Evolutionary conservation across 2,113 vertebrate genomes (phyloP).

Genomic region (Nerophis lumbriciformis): DNA sequence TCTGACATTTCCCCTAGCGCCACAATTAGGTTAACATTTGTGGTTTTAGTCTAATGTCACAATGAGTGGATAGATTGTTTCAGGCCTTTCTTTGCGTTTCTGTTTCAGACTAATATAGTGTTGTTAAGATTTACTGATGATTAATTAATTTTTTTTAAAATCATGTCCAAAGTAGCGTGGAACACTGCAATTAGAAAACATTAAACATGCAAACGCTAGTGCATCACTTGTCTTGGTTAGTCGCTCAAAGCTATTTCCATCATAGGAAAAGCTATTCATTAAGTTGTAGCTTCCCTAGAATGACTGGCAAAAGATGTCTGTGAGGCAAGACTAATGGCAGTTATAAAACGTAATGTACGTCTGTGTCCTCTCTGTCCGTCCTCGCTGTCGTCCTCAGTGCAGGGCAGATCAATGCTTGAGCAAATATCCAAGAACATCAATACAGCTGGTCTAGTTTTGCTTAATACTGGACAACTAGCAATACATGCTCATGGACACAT

Average conservation of each 20-base stretch:
- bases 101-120: neutral
- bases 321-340: constrained; percentile 45
- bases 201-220: neutral
- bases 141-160: neutral
- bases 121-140: neutral
- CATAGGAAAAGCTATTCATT: neutral
- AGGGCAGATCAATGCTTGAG: constrained; percentile 36
- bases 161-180: neutral
- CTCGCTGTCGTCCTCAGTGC: constrained; percentile 24
- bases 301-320: constrained; percentile 13
- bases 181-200: neutral
- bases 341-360: constrained; percentile 47
- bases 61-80: neutral
- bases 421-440: constrained; percentile 49
- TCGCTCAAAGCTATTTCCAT: neutral
- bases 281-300: constrained; percentile 8
- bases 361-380: constrained; percentile 45
- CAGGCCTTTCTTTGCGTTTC: neutral
- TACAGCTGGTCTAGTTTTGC: constrained; percentile 34
- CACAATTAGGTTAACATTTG: neutral
- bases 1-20: neutral
- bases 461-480: constrained; percentile 35
- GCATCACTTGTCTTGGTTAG: neutral
- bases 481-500: constrained; percentile 14
- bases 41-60: neutral